Base-by-base conservation (phyloP, 2,888 invertebrate species). In the Prostheceraeus crozeri region DNA sequence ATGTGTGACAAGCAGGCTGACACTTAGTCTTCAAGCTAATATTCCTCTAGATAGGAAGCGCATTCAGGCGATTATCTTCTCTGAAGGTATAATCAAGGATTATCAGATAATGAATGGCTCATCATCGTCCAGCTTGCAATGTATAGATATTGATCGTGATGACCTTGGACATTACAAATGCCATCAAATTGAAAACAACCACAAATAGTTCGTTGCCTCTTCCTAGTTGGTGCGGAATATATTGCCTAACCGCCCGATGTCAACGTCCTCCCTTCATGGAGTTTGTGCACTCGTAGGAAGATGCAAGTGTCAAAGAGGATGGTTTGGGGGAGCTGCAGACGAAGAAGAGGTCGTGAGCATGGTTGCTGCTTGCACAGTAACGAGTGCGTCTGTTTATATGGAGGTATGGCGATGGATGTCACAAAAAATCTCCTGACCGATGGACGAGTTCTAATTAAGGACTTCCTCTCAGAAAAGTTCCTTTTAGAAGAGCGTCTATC, bases 231-330 rank as follows among this genome's bases (percentile, higher is more conserved):
- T 28, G 27, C 6, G 48, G 48, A 25, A 19, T 28, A 25, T 28
- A 48, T 48, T 48, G 48, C 23, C 27, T 14, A 3, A 25, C 8
- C 23, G 52, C 58, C 8, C 28, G 55, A 3, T 58, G 58, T 21
- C 3, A 3, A 16, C 6, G 14, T 8, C 56, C 11, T 58, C 52
- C 27, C 6, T 19, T 2, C 28, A 58, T 35, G 58, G 58, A 3
- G 35, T 25, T 31, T 58, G 58, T 57, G 31, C 23, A 4, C 19
- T 56, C 11, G 35, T 31, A n/a, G 35, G 25, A 21, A 54, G 54
- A 58, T 58, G 58, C 25, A 25, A 19, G 14, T 58, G 58, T 16
- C 28, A 58, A 30, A 16, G 27, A 19, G 58, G 58, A 11, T 58
- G 58, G 58, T 56, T 10, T 25, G 58, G 58, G 11, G 6, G 19